These are phyloP conservation scores for Anniella stebbinsi DNA, from an alignment of 2,797 vertebrate species.

Conservation along the genomic window DNA sequence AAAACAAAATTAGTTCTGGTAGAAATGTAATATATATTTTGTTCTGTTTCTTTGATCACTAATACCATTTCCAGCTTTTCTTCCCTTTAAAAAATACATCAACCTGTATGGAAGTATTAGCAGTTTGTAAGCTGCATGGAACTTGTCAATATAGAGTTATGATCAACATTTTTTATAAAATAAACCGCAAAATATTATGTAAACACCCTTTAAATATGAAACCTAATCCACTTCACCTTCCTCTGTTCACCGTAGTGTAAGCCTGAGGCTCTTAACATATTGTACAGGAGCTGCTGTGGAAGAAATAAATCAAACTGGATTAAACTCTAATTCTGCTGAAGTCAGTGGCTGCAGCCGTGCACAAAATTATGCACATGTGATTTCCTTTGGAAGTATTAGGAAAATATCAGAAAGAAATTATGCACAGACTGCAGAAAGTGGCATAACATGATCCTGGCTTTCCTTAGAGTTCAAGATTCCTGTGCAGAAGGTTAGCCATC, in stretches of 20 bases:
- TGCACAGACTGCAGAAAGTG: background rate
- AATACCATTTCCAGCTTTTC: background rate
- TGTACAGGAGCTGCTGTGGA: slow-evolving; percentile 10
- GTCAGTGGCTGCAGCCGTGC: background rate
- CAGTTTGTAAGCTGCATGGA: background rate
- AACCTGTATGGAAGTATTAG: background rate
- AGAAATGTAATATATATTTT: background rate
- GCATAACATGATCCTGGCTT: background rate
- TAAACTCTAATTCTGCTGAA: slow-evolving; percentile 11
- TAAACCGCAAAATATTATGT: background rate
- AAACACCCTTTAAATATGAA: slow-evolving; percentile 3
- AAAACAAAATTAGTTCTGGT: background rate
- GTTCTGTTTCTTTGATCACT: background rate
- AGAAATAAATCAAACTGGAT: slow-evolving; percentile 39
- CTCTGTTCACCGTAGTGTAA: slow-evolving; percentile 4
- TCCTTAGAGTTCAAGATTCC: background rate
- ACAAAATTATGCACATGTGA: slow-evolving; percentile 11
- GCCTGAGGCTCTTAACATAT: slow-evolving; percentile 28
- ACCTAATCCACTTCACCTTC: slow-evolving; percentile 19
- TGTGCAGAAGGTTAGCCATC: background rate
- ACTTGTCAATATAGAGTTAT: background rate
- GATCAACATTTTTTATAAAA: background rate
- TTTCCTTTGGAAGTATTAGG: slow-evolving; percentile 20
- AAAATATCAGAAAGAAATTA: slow-evolving; percentile 16
- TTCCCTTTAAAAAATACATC: background rate